phyloP scores from a whole-genome alignment of 2,113 vertebrate genomes.

The Atrichornis clamosus region DNA sequence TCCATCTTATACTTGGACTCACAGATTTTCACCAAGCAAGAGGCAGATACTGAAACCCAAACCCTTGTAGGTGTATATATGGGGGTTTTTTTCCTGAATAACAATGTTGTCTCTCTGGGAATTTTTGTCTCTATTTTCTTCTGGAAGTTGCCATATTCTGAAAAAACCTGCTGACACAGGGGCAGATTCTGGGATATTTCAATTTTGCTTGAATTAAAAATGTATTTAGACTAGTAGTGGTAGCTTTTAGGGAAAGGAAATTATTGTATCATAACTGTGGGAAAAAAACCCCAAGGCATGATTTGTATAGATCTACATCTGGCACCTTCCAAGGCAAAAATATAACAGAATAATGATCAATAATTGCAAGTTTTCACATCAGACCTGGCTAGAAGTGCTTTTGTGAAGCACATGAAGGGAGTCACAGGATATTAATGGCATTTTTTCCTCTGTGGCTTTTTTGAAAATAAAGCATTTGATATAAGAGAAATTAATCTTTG shows the following conservation, averaged over 20 bases:
- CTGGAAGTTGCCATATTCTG: not conserved
- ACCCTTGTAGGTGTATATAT: fast-evolving
- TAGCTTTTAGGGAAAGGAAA: not conserved
- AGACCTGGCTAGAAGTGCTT: not conserved
- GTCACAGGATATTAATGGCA: not conserved
- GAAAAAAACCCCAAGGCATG: not conserved
- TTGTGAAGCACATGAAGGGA: not conserved
- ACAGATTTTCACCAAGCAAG: not conserved
- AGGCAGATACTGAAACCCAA: not conserved
- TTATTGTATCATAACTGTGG: not conserved
- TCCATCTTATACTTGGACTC: not conserved
- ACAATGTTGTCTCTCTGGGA: not conserved
- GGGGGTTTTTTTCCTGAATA: not conserved
- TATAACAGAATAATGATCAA: not conserved
- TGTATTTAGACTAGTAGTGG: not conserved
- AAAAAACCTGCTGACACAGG: not conserved
- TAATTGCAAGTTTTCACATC: not conserved
- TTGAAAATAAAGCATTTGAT: not conserved
- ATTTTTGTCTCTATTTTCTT: not conserved
- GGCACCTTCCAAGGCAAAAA: not conserved
- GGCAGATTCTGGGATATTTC: not conserved
- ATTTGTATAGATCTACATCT: not conserved
- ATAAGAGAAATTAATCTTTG: not conserved
- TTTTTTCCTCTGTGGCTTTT: not conserved
- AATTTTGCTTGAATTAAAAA: not conserved